A percentile compares a stretch with the other conserved stretches of the same genome.
Conservation (phyloP, 2,797 vertebrate genomes). For the Chrosomus eos region DNA sequence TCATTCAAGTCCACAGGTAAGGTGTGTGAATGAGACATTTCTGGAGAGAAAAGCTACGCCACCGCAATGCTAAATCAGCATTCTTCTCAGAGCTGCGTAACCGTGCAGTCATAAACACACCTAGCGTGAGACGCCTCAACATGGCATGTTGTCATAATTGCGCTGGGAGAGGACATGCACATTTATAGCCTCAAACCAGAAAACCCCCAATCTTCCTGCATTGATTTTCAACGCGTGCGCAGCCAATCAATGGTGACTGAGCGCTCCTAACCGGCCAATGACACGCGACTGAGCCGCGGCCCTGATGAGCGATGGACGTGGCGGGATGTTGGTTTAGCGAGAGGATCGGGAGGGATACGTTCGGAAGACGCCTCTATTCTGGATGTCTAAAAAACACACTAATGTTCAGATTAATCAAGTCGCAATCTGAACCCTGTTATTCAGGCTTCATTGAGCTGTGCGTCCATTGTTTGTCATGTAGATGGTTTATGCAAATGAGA, state of each 20-base stretch:
- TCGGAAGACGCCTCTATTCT: slow-evolving; percentile 37
- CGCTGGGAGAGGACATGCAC: too few species aligned
- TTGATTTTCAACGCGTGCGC: slow-evolving; percentile 30
- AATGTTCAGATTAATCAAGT: slow-evolving; percentile 68
- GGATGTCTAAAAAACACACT: slow-evolving; percentile 61
- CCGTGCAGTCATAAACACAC: slow-evolving; percentile 2
- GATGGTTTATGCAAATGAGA: slow-evolving; percentile 69
- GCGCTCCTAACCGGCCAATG: slow-evolving; percentile 34
- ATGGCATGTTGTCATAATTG: slow-evolving; percentile 45
- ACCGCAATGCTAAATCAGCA: slow-evolving; percentile 40
- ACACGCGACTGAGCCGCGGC: slow-evolving; percentile 51
- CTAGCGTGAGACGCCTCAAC: slow-evolving; percentile 17
- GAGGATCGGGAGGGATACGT: slow-evolving; percentile 29
- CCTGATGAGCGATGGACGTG: slow-evolving; percentile 53
- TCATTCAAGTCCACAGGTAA: slow-evolving; percentile 47
- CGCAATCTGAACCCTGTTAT: slow-evolving; percentile 74
- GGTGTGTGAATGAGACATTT: slow-evolving; percentile 36
- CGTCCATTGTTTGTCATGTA: slow-evolving; percentile 69
- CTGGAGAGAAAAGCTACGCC: neutral
- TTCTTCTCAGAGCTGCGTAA: slow-evolving; percentile 25
- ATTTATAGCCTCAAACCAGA: slow-evolving; percentile 22
- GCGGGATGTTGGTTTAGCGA: slow-evolving; percentile 56
- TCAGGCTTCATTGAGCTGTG: slow-evolving; percentile 76
- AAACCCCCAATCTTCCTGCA: slow-evolving; percentile 26
- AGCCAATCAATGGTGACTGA: slow-evolving; percentile 52